Conservation (phyloP, 1,140 invertebrate genomes). For the Heliconius nattereri region DNA sequence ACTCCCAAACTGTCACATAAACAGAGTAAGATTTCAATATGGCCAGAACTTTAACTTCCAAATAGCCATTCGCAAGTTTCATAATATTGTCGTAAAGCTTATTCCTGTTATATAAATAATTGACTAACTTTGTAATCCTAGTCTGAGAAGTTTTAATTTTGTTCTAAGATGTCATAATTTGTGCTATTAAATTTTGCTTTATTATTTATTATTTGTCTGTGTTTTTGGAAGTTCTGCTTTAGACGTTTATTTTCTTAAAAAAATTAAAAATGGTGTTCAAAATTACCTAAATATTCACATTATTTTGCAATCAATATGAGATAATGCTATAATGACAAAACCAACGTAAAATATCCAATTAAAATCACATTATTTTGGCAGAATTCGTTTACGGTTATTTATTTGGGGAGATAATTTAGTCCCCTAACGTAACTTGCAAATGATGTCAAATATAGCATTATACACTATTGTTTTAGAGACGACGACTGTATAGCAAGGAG, state of each 20-base stretch:
- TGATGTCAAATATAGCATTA: background rate
- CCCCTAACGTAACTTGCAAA: background rate
- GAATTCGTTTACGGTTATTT: conserved; percentile 25
- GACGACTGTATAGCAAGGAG: background rate
- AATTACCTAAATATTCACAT: no score
- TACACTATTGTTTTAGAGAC: background rate
- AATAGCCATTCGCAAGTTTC: conserved; percentile 8
- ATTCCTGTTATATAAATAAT: conserved; percentile 21
- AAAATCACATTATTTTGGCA: conserved; percentile 30
- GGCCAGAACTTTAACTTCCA: conserved; percentile 8
- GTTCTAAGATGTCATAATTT: conserved; percentile 7
- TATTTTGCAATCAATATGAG: conserved; percentile 1
- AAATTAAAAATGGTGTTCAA: background rate
- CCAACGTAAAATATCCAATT: conserved; percentile 31
- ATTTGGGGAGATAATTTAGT: conserved; percentile 28
- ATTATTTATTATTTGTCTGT: background rate
- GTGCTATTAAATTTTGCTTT: background rate
- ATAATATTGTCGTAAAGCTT: conserved; percentile 1
- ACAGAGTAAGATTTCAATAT: conserved; percentile 21
- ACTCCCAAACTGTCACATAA: conserved; percentile 12
- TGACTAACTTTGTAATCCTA: conserved; percentile 9
- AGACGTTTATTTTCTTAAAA: background rate
- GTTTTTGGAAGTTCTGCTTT: background rate
- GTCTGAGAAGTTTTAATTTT: conserved; percentile 8
- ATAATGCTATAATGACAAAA: background rate